Conservation (phyloP, 2,888 invertebrate species). For the Drosophila putrida region DNA sequence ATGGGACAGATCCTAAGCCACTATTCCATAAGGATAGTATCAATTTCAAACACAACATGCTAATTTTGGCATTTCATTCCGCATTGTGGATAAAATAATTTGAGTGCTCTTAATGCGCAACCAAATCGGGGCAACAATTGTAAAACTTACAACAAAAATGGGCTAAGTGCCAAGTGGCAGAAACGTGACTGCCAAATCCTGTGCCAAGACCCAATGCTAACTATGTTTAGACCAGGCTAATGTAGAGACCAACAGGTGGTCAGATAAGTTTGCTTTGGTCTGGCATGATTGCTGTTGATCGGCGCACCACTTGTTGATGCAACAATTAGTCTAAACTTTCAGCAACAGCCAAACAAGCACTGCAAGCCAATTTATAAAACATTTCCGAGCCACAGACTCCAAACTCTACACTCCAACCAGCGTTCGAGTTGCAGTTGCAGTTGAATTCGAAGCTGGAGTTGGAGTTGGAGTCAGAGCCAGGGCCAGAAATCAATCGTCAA, state of each 20-base stretch:
- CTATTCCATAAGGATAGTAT: slow-evolving; percentile 2
- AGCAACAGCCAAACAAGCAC: slow-evolving; percentile 66
- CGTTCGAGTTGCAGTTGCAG: background rate
- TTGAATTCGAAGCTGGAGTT: background rate
- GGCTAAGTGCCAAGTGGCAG: slow-evolving; percentile 79
- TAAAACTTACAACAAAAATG: slow-evolving; percentile 32
- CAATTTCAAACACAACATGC: slow-evolving; percentile 7
- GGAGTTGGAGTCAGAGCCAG: slow-evolving; percentile 34
- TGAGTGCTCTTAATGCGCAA: slow-evolving; percentile 40
- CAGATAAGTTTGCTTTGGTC: slow-evolving; percentile 59
- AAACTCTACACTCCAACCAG: slow-evolving; percentile 2
- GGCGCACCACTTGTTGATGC: slow-evolving; percentile 66
- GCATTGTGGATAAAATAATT: slow-evolving; percentile 54
- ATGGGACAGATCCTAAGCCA: background rate
- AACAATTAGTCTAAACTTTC: slow-evolving; percentile 77
- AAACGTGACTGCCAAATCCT: slow-evolving; percentile 78
- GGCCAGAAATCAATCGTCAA: slow-evolving; percentile 75
- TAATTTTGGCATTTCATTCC: slow-evolving; percentile 38
- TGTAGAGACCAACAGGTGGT: slow-evolving; percentile 74
- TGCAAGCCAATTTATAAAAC: slow-evolving; percentile 66
- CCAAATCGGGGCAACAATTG: slow-evolving; percentile 49
- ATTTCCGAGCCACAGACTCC: slow-evolving; percentile 48
- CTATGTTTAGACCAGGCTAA: slow-evolving; percentile 28
- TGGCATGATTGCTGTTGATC: slow-evolving; percentile 29
- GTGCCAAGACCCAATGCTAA: slow-evolving; percentile 30